Evolutionary conservation across 2,797 vertebrate genomes (phyloP), one percentile per base, ranked within the genome.

Genomic region (Micrastur ruficollis): DNA sequence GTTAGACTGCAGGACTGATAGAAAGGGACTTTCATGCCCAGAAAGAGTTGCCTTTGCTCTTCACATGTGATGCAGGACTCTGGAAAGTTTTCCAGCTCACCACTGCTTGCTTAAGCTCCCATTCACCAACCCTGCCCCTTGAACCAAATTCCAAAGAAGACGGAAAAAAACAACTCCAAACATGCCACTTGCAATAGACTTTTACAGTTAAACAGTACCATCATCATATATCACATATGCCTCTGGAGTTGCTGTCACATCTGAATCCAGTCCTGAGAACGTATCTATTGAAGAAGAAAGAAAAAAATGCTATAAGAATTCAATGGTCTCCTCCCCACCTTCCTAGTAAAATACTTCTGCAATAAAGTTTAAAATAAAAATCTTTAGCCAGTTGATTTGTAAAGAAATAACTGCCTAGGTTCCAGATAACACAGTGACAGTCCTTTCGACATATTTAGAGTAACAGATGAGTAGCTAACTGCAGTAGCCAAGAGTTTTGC

Each of bases 181-280:
- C 29, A 58, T n/a, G n/a, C 18, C 62, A 86, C 27, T 61, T 63
- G 88, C 56, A 83, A 63, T 20, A 75, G 11, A 81, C 11, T 72
- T 86, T 29, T 36, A 68, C 11, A 53, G 29, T 80, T 94, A 94
- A 97, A 89, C 91, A 95, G 92, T 98, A 99, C 99, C 99, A 98
- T 98, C 98, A 90, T 99, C 98, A 73, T 98, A 98, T 46, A 98
- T 67, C 34, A 94, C 95, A 19, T 98, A 98, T 8, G 98, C 98
- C 93, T 98, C 98, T 21, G 97, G 98, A 95, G 98, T 98, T 88
- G 97, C 87, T 78, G 97, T 98, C 65, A 97, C 79, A 92, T 99
- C 98, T 22, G 97, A 97, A 95, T 99, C 98, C 98, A 99, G 96
- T 82, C 99, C 99, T 73, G 99, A 99, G 96, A 98, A 98, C 0